Evolutionary conservation across 2,113 vertebrate species (phyloP), one percentile per base, ranked within the genome.

Genomic region (Opisthocomus hoazin): DNA sequence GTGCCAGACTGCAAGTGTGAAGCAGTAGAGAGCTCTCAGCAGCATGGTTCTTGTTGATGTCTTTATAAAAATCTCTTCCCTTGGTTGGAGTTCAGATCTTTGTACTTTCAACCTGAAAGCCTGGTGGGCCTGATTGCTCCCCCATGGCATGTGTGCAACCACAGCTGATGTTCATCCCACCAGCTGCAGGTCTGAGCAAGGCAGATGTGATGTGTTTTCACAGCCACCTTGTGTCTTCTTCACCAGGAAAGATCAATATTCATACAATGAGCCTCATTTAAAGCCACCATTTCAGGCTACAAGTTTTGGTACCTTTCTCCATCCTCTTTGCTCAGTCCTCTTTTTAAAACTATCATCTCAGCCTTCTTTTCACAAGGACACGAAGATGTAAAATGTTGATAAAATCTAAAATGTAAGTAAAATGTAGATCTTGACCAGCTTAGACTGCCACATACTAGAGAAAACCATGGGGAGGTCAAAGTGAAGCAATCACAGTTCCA

Each of bases 381-480:
- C 36, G 61, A 45, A 77, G 73, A 70, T 8, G 6, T 21, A 81
- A 94, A 75, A 61, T 17, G 13, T 58, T 58, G 45, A 17, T 20
- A n/a, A 77, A 71, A 76, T 37, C 36, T 34, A 27, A 83, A 86
- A 64, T 30, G 10, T 13, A 79, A 61, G 48, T 71, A 51, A 84
- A 94, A 87, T 2, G 9, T 41, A 70, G 53, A 34, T 54, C 34
- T 91, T 15, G 23, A 34, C 27, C 82, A 61, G 68, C 37, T 73
- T 21, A 71, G 61, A 61, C 61, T 76, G 41, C 36, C 34, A 57
- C 68, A 43, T 43, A 16, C 12, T 15, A 56, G 6, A 23, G 43
- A 84, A 84, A 76, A 46, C 27, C 34, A 19, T 4, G 64, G 26
- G 26, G 78, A 97, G 75, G 92, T 97, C 94, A 96, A 96, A 97